Evolutionary conservation across 2,888 invertebrate genomes (phyloP).

Genomic region (Macrosoma leucophasiata): DNA sequence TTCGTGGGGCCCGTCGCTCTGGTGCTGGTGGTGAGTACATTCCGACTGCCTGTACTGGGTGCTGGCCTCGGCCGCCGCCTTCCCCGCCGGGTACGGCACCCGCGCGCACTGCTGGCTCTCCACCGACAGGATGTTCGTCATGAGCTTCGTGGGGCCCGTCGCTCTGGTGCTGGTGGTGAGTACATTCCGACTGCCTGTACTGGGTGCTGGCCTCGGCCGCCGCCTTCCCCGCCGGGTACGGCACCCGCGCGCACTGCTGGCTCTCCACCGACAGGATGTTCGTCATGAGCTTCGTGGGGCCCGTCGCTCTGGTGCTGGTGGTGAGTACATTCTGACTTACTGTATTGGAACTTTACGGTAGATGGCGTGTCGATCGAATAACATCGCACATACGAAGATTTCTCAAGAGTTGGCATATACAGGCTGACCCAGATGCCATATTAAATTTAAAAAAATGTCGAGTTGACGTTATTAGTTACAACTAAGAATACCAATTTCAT

Average conservation of each 20-base stretch:
- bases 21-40: slow-evolving; percentile 95
- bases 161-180: slow-evolving; percentile 89
- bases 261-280: slow-evolving; percentile 91
- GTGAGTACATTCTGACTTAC: no score
- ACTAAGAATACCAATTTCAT: no score
- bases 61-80: slow-evolving; percentile 84
- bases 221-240: slow-evolving; percentile 88
- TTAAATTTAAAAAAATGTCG: no score
- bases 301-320: slow-evolving; percentile 89
- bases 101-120: slow-evolving; percentile 88
- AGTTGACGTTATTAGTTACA: no score
- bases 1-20: slow-evolving; percentile 93
- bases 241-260: slow-evolving; percentile 88
- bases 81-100: slow-evolving; percentile 89
- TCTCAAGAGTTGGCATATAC: no score
- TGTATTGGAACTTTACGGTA: no score
- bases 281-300: slow-evolving; percentile 94
- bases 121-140: slow-evolving; percentile 91
- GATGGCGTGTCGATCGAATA: no score
- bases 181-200: no score
- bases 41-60: slow-evolving; percentile 87
- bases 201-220: slow-evolving; percentile 86
- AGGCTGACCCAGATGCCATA: no score
- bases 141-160: slow-evolving; percentile 95
- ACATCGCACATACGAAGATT: no score